phyloP scores from a whole-genome alignment of 1,140 invertebrate species.

The Scaptodrosophila lebanonensis region DNA sequence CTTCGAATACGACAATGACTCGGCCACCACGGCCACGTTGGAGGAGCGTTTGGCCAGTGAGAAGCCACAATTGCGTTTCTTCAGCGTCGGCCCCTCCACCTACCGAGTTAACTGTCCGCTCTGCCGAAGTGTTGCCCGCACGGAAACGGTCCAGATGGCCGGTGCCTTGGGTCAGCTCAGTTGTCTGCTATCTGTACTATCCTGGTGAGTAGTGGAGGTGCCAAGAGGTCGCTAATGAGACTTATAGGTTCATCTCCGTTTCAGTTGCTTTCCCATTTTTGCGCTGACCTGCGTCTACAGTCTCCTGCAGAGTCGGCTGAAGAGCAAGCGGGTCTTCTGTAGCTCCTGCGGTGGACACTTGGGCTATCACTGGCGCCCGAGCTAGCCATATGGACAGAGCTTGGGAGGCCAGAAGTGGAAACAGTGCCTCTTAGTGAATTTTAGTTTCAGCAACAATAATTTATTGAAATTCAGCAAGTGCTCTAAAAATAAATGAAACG shows the following conservation, averaged over 20 bases:
- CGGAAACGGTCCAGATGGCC: constrained; percentile 58
- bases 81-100: constrained; percentile 55
- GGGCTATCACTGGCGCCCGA: constrained; percentile 67
- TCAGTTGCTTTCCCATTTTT: constrained; percentile 69
- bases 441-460: too few species aligned
- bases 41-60: constrained; percentile 10
- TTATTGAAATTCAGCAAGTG: background rate
- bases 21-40: constrained; percentile 42
- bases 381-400: too few species aligned
- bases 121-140: constrained; percentile 45
- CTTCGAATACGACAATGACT: constrained; percentile 27
- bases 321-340: constrained; percentile 69
- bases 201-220: constrained; percentile 43
- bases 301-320: constrained; percentile 64
- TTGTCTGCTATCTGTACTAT: constrained; percentile 55
- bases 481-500: constrained; percentile 38
- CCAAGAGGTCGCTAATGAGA: background rate
- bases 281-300: constrained; percentile 58
- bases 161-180: constrained; percentile 59
- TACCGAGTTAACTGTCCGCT: constrained; percentile 59
- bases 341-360: constrained; percentile 70
- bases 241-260: background rate
- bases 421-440: too few species aligned
- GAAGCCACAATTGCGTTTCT: constrained; percentile 59
- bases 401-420: too few species aligned